A percentile compares a stretch with the other conserved stretches of the same genome.
These are phyloP conservation scores for Anastatus disparis DNA, from an alignment of 1,140 invertebrate genomes.

Conservation along the genomic window DNA sequence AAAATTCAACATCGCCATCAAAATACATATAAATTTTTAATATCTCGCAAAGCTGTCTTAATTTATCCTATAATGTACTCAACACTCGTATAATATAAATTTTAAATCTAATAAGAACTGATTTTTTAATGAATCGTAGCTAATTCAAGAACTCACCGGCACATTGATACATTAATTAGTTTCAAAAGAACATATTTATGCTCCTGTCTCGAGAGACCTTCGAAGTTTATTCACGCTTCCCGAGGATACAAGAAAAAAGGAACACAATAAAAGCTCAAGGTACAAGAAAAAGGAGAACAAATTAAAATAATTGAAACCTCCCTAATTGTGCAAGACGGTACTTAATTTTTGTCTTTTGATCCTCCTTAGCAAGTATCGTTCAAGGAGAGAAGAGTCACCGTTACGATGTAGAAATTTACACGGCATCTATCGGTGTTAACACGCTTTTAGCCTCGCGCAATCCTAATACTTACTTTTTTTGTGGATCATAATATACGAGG, in stretches of 20 bases:
- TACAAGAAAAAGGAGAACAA: too few relatives aligned
- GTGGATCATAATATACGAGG: neutral
- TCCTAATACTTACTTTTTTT: neutral
- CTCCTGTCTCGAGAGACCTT: constrained; percentile 2
- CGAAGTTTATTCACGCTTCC: neutral
- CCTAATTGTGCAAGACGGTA: constrained; percentile 4
- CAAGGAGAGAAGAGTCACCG: constrained; percentile 3
- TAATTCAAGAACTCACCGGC: neutral
- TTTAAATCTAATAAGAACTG: too few relatives aligned
- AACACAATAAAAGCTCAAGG: too few relatives aligned
- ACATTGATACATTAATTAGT: constrained; percentile 11
- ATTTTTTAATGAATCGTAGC: neutral
- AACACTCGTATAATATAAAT: neutral
- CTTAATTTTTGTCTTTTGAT: too few relatives aligned
- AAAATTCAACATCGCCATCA: too few relatives aligned
- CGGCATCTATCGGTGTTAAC: neutral
- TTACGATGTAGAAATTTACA: constrained; percentile 2
- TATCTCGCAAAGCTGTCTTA: too few relatives aligned
- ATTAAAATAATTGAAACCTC: too few relatives aligned
- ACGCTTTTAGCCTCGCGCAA: neutral
- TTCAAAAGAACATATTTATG: constrained; percentile 2
- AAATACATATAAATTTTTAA: too few relatives aligned
- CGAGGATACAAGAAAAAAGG: neutral
- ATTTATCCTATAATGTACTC: neutral
- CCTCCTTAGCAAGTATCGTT: constrained; percentile 21